Evolutionary conservation across 2,113 vertebrate species (phyloP).

Genomic region (Syngnathus floridae): DNA sequence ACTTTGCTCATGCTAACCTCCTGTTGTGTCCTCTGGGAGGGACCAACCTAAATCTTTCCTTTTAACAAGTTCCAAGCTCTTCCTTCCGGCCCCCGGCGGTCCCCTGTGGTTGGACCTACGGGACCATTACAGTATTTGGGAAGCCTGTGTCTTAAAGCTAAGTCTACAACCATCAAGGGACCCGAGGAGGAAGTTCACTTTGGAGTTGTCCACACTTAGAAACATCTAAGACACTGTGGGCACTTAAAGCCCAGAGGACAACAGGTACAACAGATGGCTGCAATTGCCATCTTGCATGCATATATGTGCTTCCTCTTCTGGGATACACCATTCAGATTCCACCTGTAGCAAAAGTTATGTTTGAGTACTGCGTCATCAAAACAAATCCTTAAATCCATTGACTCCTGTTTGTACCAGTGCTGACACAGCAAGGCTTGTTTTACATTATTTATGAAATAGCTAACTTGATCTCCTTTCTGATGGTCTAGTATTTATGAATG

Average conservation of each 20-base stretch:
- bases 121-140: slow-evolving; percentile 41
- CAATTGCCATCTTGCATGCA: slow-evolving; percentile 9
- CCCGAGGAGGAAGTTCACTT: slow-evolving; percentile 24
- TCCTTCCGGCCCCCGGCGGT: slow-evolving; percentile 60
- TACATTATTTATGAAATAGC: slow-evolving; percentile 58
- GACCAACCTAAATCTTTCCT: slow-evolving; percentile 76
- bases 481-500: slow-evolving; percentile 74
- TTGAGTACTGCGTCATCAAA: slow-evolving; percentile 14
- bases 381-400: slow-evolving; percentile 17
- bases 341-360: slow-evolving; percentile 13
- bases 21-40: slow-evolving; percentile 57
- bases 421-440: slow-evolving; percentile 12
- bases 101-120: slow-evolving; percentile 41
- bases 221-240: slow-evolving; percentile 9
- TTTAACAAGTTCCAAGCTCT: slow-evolving; percentile 79
- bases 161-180: slow-evolving; percentile 31
- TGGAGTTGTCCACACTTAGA: slow-evolving; percentile 7
- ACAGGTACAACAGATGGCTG: slow-evolving; percentile 4
- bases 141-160: slow-evolving; percentile 36
- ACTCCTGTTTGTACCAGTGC: slow-evolving; percentile 17
- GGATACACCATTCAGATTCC: slow-evolving; percentile 3
- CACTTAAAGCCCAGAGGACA: slow-evolving; percentile 3
- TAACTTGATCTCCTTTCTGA: slow-evolving; percentile 39
- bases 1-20: slow-evolving; percentile 62
- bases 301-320: background rate